Percentiles rank a stretch among this genome's conserved stretches.
These are phyloP conservation scores for Nowickia ferox DNA, from an alignment of 2,888 invertebrate species.

Conservation along the genomic window DNA sequence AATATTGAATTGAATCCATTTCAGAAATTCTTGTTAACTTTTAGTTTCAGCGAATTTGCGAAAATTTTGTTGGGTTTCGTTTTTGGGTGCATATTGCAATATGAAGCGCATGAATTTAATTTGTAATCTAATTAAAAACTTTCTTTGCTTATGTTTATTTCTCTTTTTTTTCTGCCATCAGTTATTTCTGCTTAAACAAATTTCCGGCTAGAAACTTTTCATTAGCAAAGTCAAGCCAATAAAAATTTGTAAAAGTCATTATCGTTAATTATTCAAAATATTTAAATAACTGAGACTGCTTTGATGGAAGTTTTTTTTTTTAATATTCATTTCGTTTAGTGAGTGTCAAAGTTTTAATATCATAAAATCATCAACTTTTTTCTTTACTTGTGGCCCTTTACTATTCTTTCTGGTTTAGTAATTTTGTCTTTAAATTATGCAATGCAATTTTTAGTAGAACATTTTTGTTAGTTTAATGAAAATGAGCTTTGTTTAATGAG, in stretches of 20 bases:
- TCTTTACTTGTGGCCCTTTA: conserved; percentile 8
- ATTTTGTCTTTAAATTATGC: background rate
- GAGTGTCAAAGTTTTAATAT: conserved; percentile 82
- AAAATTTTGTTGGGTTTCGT: conserved; percentile 30
- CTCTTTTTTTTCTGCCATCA: conserved; percentile 29
- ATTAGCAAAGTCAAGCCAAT: conserved; percentile 65
- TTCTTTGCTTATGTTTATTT: background rate
- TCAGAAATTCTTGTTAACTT: background rate
- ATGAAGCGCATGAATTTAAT: conserved; percentile 9
- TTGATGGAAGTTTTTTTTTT: conserved; percentile 39
- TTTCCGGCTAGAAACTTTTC: conserved; percentile 73
- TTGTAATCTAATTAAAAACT: conserved; percentile 1
- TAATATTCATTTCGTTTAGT: conserved; percentile 69
- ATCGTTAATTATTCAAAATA: conserved; percentile 22
- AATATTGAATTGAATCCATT: background rate
- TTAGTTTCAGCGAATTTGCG: background rate
- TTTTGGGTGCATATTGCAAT: conserved; percentile 67
- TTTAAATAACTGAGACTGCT: conserved; percentile 65
- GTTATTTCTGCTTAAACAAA: conserved; percentile 68
- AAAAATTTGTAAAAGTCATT: conserved; percentile 62
- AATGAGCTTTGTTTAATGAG: conserved; percentile 50
- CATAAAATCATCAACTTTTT: conserved; percentile 80
- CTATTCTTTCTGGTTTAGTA: conserved; percentile 17
- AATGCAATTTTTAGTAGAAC: conserved; percentile 24
- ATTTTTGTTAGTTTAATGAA: conserved; percentile 47